phyloP scores from a whole-genome alignment of 2,113 vertebrate species.

The Lepidothrix coronata region DNA sequence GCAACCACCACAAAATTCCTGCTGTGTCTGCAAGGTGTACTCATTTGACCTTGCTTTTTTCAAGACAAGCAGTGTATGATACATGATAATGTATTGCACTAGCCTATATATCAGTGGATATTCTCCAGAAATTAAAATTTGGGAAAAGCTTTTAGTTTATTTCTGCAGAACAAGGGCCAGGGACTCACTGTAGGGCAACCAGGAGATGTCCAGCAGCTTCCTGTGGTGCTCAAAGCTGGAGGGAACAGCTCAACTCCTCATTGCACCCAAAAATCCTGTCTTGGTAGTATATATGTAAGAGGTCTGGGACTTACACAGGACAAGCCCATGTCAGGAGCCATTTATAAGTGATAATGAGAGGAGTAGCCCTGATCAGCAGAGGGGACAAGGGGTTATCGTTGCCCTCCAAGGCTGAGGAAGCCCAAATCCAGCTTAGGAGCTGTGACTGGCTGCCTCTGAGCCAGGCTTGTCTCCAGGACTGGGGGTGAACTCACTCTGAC shows the following conservation, averaged over 20 bases:
- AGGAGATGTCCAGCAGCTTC: not conserved
- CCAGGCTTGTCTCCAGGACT: rapidly evolving
- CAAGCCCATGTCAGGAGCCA: not conserved
- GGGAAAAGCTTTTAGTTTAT: not conserved
- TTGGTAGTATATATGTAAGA: not conserved
- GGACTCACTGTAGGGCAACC: rapidly evolving
- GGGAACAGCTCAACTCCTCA: not conserved
- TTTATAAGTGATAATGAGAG: not conserved
- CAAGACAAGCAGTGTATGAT: not conserved
- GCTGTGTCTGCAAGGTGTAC: rapidly evolving
- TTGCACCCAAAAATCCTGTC: not conserved
- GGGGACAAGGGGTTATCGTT: not conserved
- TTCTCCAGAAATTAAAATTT: not conserved
- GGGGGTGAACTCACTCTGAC: not conserved
- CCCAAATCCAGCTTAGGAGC: not conserved
- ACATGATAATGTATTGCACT: not conserved
- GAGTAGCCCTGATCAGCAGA: not conserved
- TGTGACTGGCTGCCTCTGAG: not conserved
- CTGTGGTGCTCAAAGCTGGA: not conserved
- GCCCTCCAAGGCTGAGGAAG: not conserved
- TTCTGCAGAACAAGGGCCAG: not conserved
- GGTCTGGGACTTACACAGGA: not conserved
- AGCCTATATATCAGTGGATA: not conserved
- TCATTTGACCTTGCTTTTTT: not conserved
- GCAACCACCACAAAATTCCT: not conserved